Conservation (phyloP, 2,113 vertebrate species). For the Lichenostomus cassidix region DNA sequence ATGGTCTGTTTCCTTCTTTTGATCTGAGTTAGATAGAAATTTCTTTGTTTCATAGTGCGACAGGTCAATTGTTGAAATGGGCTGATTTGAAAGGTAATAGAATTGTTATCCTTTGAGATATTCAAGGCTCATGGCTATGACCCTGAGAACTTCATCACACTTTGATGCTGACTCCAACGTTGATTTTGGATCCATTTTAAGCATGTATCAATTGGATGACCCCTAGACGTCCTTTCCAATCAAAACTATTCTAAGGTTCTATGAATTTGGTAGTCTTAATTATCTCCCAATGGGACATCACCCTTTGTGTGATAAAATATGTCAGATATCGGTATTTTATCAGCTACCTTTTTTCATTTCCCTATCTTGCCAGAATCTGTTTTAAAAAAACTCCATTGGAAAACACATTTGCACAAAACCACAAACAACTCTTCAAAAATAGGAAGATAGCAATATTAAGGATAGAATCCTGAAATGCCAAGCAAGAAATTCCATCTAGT, state of each 20-base stretch:
- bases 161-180: background rate
- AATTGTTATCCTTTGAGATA: background rate
- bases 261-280: background rate
- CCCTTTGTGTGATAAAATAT: background rate
- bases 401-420: background rate
- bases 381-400: background rate
- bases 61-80: background rate
- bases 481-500: background rate
- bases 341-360: background rate
- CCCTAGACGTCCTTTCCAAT: background rate
- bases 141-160: background rate
- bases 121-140: background rate
- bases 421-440: background rate
- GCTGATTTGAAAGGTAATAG: background rate
- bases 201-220: fast-evolving
- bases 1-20: background rate
- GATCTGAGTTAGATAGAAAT: background rate
- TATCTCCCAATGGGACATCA: background rate
- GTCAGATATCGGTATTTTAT: background rate
- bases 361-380: background rate
- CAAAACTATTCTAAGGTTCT: background rate
- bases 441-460: background rate
- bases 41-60: background rate
- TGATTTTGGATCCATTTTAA: background rate
- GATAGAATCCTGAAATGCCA: background rate